These are phyloP conservation scores for Oconnorella tubifera DNA, from an alignment of 2,888 invertebrate species.

Conservation along the genomic window DNA sequence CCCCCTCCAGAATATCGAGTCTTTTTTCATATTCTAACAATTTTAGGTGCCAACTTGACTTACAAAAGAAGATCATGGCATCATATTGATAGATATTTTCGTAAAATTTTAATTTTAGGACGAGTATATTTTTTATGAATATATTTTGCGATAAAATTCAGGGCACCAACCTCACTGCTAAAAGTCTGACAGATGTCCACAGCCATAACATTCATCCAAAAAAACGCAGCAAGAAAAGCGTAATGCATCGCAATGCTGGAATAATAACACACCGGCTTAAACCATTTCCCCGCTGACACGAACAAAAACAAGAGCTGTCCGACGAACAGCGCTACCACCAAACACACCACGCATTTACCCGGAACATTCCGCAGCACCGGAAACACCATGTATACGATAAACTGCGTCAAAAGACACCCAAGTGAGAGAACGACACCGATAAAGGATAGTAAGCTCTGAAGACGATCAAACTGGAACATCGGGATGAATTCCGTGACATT, in stretches of 20 bases:
- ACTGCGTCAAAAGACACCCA: constrained; percentile 57
- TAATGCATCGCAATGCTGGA: constrained; percentile 59
- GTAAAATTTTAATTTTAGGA: too few relatives aligned
- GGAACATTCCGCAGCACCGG: constrained; percentile 60
- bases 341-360: constrained; percentile 61
- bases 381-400: constrained; percentile 57
- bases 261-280: constrained; percentile 48
- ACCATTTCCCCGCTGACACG: constrained; percentile 5
- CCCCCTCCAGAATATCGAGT: too few relatives aligned
- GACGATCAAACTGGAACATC: constrained; percentile 19
- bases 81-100: too few relatives aligned
- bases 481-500: constrained; percentile 8
- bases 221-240: constrained; percentile 60
- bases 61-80: too few relatives aligned
- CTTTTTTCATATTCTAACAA: too few relatives aligned
- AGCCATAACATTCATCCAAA: constrained; percentile 62
- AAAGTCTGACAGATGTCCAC: constrained; percentile 63
- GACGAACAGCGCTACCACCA: constrained; percentile 58
- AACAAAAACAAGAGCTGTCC: constrained; percentile 60
- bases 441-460: constrained; percentile 58
- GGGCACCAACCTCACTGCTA: constrained; percentile 22
- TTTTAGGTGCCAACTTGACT: too few relatives aligned
- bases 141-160: too few relatives aligned
- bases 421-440: constrained; percentile 64
- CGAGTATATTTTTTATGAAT: too few relatives aligned